A percentile compares a stretch with the other conserved stretches of the same genome.
These are phyloP conservation scores for Calephelis perditalis DNA, from an alignment of 2,888 invertebrate genomes.

Conservation along the genomic window DNA sequence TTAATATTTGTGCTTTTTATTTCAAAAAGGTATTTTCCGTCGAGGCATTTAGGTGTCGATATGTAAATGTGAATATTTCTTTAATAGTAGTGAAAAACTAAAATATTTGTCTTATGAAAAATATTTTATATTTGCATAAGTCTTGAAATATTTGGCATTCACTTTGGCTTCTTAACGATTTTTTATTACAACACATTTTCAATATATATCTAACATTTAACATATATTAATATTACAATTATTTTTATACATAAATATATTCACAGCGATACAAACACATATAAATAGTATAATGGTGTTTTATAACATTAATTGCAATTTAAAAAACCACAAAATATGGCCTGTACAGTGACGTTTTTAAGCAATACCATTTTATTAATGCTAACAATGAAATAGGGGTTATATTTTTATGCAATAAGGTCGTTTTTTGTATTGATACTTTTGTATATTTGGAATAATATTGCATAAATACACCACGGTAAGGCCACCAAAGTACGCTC, in stretches of 20 bases:
- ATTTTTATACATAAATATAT: slow-evolving; percentile 15
- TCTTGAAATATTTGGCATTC: slow-evolving; percentile 58
- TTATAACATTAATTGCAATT: background rate
- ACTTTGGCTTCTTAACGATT: slow-evolving; percentile 47
- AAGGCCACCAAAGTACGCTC: too few relatives aligned
- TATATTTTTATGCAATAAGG: too few relatives aligned
- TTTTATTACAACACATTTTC: slow-evolving; percentile 7
- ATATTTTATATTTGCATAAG: slow-evolving; percentile 8
- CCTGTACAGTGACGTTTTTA: too few relatives aligned
- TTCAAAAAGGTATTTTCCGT: background rate
- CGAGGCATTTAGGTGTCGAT: slow-evolving; percentile 1
- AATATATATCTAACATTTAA: slow-evolving; percentile 13
- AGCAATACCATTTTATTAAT: too few relatives aligned
- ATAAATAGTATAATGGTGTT: slow-evolving; percentile 8
- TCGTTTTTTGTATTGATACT: too few relatives aligned
- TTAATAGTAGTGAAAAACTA: slow-evolving; percentile 1
- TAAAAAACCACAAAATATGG: too few relatives aligned
- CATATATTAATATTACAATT: slow-evolving; percentile 4
- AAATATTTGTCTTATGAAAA: slow-evolving; percentile 7
- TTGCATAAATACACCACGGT: too few relatives aligned
- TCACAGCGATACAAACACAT: slow-evolving; percentile 14
- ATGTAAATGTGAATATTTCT: slow-evolving; percentile 3
- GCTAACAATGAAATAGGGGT: too few relatives aligned
- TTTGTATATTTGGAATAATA: too few relatives aligned
- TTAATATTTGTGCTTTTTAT: background rate